phyloP scores from a whole-genome alignment of 1,140 invertebrate species.

The Oreohelix idahoensis region DNA sequence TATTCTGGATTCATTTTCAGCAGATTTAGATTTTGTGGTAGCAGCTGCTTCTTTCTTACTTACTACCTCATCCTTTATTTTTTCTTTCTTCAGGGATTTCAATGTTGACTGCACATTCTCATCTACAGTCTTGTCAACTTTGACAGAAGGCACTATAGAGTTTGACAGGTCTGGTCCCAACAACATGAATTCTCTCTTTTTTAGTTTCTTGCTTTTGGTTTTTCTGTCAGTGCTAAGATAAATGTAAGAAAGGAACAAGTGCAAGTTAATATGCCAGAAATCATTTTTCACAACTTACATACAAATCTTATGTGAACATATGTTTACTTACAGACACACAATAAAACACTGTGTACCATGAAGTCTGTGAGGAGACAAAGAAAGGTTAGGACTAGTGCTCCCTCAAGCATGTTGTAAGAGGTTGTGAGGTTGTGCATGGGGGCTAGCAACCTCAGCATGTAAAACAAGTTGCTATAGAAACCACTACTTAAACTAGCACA shows the following conservation, averaged over 20 bases:
- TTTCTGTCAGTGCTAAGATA: slow-evolving; percentile 36
- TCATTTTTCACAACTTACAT: too few relatives aligned
- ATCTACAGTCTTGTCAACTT: not conserved
- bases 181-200: slow-evolving; percentile 14
- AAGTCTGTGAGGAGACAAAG: too few relatives aligned
- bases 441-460: too few relatives aligned
- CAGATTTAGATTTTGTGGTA: slow-evolving; percentile 17
- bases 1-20: not conserved
- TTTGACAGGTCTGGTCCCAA: slow-evolving; percentile 39
- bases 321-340: too few relatives aligned
- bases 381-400: too few relatives aligned
- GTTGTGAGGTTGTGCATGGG: too few relatives aligned
- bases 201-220: slow-evolving; percentile 15
- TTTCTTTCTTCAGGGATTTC: not conserved
- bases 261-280: too few relatives aligned
- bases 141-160: not conserved
- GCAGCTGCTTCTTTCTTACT: not conserved
- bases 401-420: too few relatives aligned
- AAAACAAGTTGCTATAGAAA: too few relatives aligned
- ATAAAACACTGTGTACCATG: too few relatives aligned
- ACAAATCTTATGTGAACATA: too few relatives aligned
- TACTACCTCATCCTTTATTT: not conserved
- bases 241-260: not conserved
- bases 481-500: too few relatives aligned
- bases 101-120: not conserved